phyloP scores from a whole-genome alignment of 2,888 invertebrate species.

The Drosophila bunnanda region DNA sequence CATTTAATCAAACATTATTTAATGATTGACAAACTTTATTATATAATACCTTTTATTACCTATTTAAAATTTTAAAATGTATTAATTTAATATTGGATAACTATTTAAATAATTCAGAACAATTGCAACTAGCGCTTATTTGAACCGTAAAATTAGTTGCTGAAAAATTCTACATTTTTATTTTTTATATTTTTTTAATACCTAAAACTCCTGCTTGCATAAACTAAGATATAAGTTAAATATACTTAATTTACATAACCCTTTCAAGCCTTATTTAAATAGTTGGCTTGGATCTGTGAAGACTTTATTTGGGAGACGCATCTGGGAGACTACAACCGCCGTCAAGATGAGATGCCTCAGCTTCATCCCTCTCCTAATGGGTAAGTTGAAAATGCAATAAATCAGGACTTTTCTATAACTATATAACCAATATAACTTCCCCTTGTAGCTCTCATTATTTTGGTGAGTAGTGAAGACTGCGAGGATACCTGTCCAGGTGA shows the following conservation, averaged over 20 bases:
- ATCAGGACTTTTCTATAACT: background rate
- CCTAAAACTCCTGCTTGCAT: background rate
- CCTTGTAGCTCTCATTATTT: background rate
- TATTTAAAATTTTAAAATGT: too few species aligned
- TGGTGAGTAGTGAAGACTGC: background rate
- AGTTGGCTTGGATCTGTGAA: background rate
- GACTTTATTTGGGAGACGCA: background rate
- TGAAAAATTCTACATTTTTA: too few species aligned
- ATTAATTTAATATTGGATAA: too few species aligned
- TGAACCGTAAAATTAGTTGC: too few species aligned
- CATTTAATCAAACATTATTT: too few species aligned
- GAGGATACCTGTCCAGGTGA: background rate
- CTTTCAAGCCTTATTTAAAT: background rate
- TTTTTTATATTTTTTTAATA: background rate
- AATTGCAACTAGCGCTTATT: too few species aligned
- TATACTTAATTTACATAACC: background rate
- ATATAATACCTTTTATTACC: too few species aligned
- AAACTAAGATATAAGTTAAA: background rate
- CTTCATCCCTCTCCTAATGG: background rate
- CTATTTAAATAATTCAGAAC: too few species aligned
- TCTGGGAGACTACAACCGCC: too few species aligned
- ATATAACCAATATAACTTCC: too few species aligned
- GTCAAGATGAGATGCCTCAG: conserved; percentile 3
- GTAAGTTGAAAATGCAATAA: background rate
- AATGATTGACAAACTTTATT: too few species aligned